Conservation (phyloP, 2,888 invertebrate species). For the Eugnorisma glareosa region DNA sequence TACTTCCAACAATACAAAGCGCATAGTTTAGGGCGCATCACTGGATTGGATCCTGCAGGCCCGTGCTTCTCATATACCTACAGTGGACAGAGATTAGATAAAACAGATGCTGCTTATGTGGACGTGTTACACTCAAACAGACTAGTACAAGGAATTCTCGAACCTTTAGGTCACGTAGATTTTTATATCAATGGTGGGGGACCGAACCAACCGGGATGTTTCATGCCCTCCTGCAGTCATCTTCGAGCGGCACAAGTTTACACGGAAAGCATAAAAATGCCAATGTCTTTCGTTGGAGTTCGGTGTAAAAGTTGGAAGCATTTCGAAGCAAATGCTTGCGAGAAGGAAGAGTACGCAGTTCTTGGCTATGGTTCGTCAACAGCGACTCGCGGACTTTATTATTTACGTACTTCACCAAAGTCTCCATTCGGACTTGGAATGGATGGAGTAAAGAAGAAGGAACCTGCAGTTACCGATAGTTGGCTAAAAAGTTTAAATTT, state of each 20-base stretch:
- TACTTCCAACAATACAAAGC: slow-evolving; percentile 84
- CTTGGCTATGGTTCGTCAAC: slow-evolving; percentile 87
- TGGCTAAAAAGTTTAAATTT: slow-evolving; percentile 77
- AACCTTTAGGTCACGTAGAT: slow-evolving; percentile 93
- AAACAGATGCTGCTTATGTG: slow-evolving; percentile 86
- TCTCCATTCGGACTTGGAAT: slow-evolving; percentile 86
- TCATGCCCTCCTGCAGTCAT: slow-evolving; percentile 88
- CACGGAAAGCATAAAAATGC: slow-evolving; percentile 83
- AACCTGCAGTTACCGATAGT: slow-evolving; percentile 66
- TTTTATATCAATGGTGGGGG: slow-evolving; percentile 94
- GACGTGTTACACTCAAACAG: slow-evolving; percentile 87
- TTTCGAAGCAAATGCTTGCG: slow-evolving; percentile 83
- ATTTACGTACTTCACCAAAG: slow-evolving; percentile 81
- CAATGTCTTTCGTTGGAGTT: slow-evolving; percentile 84
- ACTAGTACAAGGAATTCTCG: slow-evolving; percentile 86
- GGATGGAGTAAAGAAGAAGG: slow-evolving; percentile 79
- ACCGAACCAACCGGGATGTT: slow-evolving; percentile 93
- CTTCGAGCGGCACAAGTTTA: slow-evolving; percentile 86
- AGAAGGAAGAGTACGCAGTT: slow-evolving; percentile 79
- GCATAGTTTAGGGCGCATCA: slow-evolving; percentile 84
- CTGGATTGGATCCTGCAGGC: slow-evolving; percentile 88
- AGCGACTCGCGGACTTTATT: slow-evolving; percentile 85
- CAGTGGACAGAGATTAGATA: slow-evolving; percentile 85
- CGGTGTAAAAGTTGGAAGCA: slow-evolving; percentile 84
- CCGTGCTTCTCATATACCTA: slow-evolving; percentile 87